phyloP scores from a whole-genome alignment of 2,888 invertebrate genomes.

The Druceiella hillmani region DNA sequence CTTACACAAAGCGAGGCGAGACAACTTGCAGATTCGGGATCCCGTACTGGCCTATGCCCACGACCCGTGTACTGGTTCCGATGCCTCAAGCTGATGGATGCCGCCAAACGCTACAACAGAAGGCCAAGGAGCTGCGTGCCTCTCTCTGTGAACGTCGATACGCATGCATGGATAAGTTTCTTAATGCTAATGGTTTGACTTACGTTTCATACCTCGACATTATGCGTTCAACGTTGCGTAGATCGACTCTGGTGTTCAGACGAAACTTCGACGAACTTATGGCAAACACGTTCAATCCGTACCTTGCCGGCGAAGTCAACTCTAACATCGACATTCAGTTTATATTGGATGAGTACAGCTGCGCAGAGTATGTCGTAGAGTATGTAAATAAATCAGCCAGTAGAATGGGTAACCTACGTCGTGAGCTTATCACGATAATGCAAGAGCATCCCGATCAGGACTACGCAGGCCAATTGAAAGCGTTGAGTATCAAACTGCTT shows the following conservation, averaged over 20 bases:
- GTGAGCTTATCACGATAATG: conserved; percentile 26
- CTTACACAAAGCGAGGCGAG: conserved; percentile 28
- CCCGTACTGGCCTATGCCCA: conserved; percentile 29
- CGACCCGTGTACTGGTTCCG: conserved; percentile 28
- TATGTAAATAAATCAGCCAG: conserved; percentile 16
- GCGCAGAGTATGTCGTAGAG: conserved; percentile 27
- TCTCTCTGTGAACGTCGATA: conserved; percentile 26
- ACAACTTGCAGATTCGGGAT: conserved; percentile 28
- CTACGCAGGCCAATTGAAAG: conserved; percentile 26
- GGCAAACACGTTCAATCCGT: conserved; percentile 32
- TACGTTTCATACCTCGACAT: conserved; percentile 26
- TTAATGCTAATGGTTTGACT: conserved; percentile 27
- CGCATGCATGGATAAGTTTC: conserved; percentile 28
- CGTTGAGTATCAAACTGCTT: conserved; percentile 28
- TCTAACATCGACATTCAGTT: conserved; percentile 28
- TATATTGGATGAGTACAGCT: conserved; percentile 28
- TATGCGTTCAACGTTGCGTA: conserved; percentile 28
- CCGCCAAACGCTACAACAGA: conserved; percentile 25
- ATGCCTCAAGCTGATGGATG: conserved; percentile 29
- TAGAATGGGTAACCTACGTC: conserved; percentile 29
- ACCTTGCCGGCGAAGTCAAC: conserved; percentile 28
- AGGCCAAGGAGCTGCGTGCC: conserved; percentile 26
- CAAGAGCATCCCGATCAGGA: conserved; percentile 32
- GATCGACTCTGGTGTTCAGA: conserved; percentile 22
- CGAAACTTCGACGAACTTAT: conserved; percentile 29